Conservation (phyloP, 2,797 vertebrate genomes). For the Centropyge bicolor region DNA sequence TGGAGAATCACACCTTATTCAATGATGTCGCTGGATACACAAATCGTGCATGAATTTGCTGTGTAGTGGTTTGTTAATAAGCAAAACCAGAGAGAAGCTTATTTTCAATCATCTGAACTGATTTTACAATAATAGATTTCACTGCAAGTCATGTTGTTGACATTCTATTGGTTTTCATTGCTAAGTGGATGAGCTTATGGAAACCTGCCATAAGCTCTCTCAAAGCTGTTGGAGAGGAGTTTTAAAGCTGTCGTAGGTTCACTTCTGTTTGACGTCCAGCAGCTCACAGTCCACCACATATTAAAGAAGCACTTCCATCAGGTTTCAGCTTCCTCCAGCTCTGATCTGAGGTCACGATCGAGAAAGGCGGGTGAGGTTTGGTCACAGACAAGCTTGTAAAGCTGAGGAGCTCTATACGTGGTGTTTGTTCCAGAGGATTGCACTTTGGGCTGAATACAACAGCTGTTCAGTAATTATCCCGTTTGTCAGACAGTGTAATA, state of each 20-base stretch:
- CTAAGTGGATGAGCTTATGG: background rate
- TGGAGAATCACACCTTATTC: background rate
- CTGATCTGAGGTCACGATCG: constrained; percentile 19
- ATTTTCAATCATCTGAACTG: background rate
- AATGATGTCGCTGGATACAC: no score
- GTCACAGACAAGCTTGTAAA: constrained; percentile 36
- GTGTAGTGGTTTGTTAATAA: no score
- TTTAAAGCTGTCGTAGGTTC: background rate
- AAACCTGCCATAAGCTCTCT: background rate
- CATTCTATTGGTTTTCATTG: background rate
- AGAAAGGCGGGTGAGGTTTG: constrained; percentile 9
- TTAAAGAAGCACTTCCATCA: background rate
- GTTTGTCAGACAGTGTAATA: constrained; percentile 30
- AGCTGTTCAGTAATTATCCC: constrained; percentile 58
- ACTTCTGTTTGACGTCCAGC: background rate
- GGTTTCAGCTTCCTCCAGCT: constrained; percentile 1
- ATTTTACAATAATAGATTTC: background rate
- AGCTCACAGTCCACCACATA: background rate
- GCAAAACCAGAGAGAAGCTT: background rate
- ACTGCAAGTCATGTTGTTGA: background rate
- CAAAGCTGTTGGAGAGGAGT: background rate
- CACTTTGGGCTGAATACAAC: constrained; percentile 36
- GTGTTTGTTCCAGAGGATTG: constrained; percentile 48
- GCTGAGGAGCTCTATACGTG: constrained; percentile 38
- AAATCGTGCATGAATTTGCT: no score